phyloP scores from a whole-genome alignment of 2,113 vertebrate genomes.

The Tetrax tetrax region DNA sequence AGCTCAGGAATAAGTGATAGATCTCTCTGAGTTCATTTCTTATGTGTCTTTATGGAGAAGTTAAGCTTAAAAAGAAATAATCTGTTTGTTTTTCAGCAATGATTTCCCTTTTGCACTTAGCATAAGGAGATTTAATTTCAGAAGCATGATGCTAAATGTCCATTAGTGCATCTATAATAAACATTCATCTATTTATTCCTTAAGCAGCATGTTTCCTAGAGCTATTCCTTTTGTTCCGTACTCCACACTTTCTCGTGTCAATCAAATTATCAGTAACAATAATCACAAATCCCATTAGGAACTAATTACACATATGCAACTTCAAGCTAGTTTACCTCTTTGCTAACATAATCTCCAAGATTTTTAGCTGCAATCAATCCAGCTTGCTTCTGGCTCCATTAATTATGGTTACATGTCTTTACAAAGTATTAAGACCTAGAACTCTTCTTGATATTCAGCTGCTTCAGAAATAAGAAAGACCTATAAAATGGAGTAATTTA shows the following conservation, averaged over 20 bases:
- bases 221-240: background rate
- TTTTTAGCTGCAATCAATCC: conserved; percentile 38
- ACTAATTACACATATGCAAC: conserved; percentile 45
- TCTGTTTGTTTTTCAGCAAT: background rate
- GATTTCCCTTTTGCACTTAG: conserved; percentile 1
- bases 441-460: background rate
- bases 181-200: conserved; percentile 9
- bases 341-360: background rate
- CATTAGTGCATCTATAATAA: conserved; percentile 8
- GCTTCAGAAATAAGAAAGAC: background rate
- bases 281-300: conserved; percentile 64
- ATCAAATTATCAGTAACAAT: conserved; percentile 63
- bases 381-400: conserved; percentile 24
- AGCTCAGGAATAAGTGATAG: background rate
- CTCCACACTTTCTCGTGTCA: conserved; percentile 17
- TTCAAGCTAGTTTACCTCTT: conserved; percentile 42
- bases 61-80: conserved; percentile 5
- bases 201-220: conserved; percentile 5
- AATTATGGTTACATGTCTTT: conserved; percentile 17
- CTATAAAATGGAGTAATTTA: background rate
- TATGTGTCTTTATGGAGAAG: background rate
- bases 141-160: background rate
- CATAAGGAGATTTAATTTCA: conserved; percentile 24
- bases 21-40: background rate
- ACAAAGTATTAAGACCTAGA: background rate